Base-by-base conservation (phyloP, 1,140 invertebrate species). In the Potamilus streckersoni region DNA sequence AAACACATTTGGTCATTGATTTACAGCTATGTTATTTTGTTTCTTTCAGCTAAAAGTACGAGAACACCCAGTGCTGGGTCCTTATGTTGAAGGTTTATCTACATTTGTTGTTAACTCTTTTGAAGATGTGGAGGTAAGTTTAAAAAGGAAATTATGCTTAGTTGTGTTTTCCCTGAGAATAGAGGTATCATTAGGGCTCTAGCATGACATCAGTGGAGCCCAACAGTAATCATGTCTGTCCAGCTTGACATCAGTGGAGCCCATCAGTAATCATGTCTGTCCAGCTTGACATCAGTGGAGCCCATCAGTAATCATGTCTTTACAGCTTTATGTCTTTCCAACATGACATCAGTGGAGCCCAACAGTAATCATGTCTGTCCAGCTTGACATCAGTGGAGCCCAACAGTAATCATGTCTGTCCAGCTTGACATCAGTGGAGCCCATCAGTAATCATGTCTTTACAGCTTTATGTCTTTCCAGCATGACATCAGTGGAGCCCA, bases 1-100 rank as follows among this genome's bases (percentile, higher is more conserved):
- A 38, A 38, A 38, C 8, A 6, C 38, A 6, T 2, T 38, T 38
- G 38, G 38, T 38, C 38, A 38, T 4, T 38, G 38, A 8, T 38
- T 38, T 38, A 38, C 38, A 38, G 38, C 8, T 38, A 38, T 38
- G 38, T 38, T 38, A 6, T 72, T 55, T 71, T 75, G 16, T 63
- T 27, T 23, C 61, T 81, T 81, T 17, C 73, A 90, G 89, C 92
- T 99, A 23, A 93, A 96, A 78, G 98, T 99, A 1, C 93, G 98
- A 76, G 98, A 99, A 90, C 98, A 99, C 92, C 98, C 98, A 5
- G 91, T 97, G 0, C 91, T 99, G 15, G 98, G 98, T 31, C 98
- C 98, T 1, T 99, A 99, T 90, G 98, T 99, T 11, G 98, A 99
- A 90, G 97, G 99, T 89, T 92, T 99, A 16, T 97, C 96, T 73